Conservation (phyloP, 2,888 invertebrate genomes). For the Thymelicus acteon region DNA sequence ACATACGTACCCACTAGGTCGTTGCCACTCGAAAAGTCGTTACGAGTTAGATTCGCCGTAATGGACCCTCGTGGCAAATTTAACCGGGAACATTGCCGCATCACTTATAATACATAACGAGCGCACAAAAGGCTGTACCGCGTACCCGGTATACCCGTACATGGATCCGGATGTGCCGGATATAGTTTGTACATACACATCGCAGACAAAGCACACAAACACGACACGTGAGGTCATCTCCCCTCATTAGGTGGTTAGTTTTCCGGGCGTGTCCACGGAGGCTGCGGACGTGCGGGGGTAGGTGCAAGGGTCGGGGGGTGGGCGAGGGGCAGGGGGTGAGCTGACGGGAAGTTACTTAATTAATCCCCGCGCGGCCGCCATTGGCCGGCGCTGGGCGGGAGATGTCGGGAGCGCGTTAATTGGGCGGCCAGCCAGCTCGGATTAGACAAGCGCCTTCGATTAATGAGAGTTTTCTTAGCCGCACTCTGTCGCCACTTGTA, state of each 20-base stretch:
- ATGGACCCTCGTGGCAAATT: conserved; percentile 43
- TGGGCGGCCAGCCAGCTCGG: conserved; percentile 75
- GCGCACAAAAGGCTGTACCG: conserved; percentile 74
- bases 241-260: conserved; percentile 85
- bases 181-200: conserved; percentile 65
- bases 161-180: conserved; percentile 46
- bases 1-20: conserved; percentile 31
- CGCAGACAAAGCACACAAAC: conserved; percentile 62
- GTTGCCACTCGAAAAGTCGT: conserved; percentile 37
- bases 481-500: conserved; percentile 32
- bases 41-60: conserved; percentile 41
- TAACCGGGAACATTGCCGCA: conserved; percentile 41
- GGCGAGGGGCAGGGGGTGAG: conserved; percentile 53
- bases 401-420: conserved; percentile 83
- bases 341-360: conserved; percentile 82
- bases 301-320: conserved; percentile 51
- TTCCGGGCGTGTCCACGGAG: conserved; percentile 85
- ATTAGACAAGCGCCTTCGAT: conserved; percentile 65
- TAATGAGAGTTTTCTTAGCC: conserved; percentile 69
- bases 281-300: conserved; percentile 65
- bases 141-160: conserved; percentile 61
- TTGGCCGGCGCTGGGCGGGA: conserved; percentile 80
- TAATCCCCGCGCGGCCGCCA: conserved; percentile 82
- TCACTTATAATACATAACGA: conserved; percentile 62
- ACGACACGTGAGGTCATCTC: conserved; percentile 81